Base-by-base conservation (phyloP, 2,113 vertebrate species). In the Anser brachyrhynchus region DNA sequence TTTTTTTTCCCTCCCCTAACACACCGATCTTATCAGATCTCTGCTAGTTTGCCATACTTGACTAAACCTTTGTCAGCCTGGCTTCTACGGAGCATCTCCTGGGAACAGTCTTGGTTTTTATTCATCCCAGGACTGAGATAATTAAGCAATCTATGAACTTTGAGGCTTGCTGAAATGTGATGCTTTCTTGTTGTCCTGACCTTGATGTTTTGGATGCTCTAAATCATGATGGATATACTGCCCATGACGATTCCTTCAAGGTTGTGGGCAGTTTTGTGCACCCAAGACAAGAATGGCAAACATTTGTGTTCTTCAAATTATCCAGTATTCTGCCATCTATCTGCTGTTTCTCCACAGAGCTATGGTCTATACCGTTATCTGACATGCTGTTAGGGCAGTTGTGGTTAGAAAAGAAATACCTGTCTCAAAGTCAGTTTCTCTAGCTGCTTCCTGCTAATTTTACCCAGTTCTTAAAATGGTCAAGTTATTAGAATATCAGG, bases 91-190 rank as follows among this genome's bases (percentile, higher is more conserved):
- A 87, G 25, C 39, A 91, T 92, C 94, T 94, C 89, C 72, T 92
- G 84, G 84, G 96, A 94, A 95, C 13, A 3, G 35, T 70, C 93
- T 22, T 59, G 16, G 33, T 22, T 95, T 95, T 94, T 71, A 91
- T 92, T 97, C 85, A 96, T 96, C 90, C 84, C 83, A 84, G 58
- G 55, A 85, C 72, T 61, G 64, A 91, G 52, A 96, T 97, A 97
- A 98, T 98, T 96, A 97, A 97, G 93, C 76, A 96, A 97, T 98
- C 90, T 92, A 97, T 98, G 96, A 98, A 11, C 62, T 61, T 4
- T 72, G 86, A 95, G 86, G 39, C 16, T 93, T 28, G 4, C 71
- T 82, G 54, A 31, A 22, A 73, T 92, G 28, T 70, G 81, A 88
- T 83, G 64, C 81, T 96, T 96, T 78, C 94, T 95, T 88, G 18